Evolutionary conservation across 2,888 invertebrate species (phyloP).

Genomic region (Tenthredo livida): DNA sequence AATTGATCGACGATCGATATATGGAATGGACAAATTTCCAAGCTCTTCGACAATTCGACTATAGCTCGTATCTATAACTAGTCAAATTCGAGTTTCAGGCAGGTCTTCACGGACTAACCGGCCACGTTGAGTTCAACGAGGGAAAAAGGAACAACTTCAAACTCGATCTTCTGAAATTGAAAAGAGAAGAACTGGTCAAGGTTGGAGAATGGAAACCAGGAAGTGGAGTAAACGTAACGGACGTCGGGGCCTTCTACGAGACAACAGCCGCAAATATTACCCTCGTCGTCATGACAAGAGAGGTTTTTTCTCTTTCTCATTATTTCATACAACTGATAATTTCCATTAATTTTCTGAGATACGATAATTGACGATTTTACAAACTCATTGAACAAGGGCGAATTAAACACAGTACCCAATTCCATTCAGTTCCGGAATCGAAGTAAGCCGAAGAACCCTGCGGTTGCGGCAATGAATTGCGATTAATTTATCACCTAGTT

Average conservation of each 20-base stretch:
- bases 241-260: slow-evolving; percentile 92
- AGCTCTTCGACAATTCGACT: not conserved
- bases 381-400: not conserved
- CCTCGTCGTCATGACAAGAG: slow-evolving; percentile 92
- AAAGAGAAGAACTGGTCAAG: slow-evolving; percentile 88
- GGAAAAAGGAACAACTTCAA: slow-evolving; percentile 91
- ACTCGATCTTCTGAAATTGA: slow-evolving; percentile 90
- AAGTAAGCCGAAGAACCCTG: not conserved
- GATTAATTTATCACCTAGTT: slow-evolving; percentile 14
- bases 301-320: slow-evolving; percentile 80
- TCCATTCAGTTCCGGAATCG: not conserved
- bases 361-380: not conserved
- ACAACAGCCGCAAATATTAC: slow-evolving; percentile 92
- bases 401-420: not conserved
- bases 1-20: not conserved
- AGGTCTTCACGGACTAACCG: slow-evolving; percentile 92
- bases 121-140: slow-evolving; percentile 91
- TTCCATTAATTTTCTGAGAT: not conserved
- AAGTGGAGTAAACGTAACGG: slow-evolving; percentile 89
- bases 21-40: not conserved
- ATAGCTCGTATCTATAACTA: not conserved
- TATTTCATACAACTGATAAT: not conserved
- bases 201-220: slow-evolving; percentile 91
- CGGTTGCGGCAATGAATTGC: not conserved
- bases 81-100: slow-evolving; percentile 80